phyloP scores from a whole-genome alignment of 2,113 vertebrate species.

The Ciconia maguari region DNA sequence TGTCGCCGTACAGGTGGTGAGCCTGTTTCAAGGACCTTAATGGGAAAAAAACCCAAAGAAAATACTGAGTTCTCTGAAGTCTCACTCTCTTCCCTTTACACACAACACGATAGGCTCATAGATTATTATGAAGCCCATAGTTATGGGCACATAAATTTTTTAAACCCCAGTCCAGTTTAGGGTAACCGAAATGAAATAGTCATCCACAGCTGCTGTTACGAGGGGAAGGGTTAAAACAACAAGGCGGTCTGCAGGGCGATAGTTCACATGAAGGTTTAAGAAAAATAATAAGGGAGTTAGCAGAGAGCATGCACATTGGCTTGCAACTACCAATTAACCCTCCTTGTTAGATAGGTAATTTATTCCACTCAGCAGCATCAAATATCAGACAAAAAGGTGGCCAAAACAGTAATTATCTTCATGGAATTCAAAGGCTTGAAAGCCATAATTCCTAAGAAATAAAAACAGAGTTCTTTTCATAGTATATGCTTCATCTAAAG shows the following conservation, averaged over 20 bases:
- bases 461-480: slow-evolving; percentile 78
- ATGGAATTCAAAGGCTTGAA: slow-evolving; percentile 71
- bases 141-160: not conserved
- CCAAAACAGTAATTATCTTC: slow-evolving; percentile 78
- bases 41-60: not conserved
- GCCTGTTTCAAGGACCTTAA: not conserved
- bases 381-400: slow-evolving; percentile 70
- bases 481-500: slow-evolving; percentile 73
- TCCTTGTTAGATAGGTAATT: slow-evolving; percentile 75
- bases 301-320: slow-evolving; percentile 32
- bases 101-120: not conserved
- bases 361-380: slow-evolving; percentile 73
- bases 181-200: not conserved
- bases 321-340: slow-evolving; percentile 75
- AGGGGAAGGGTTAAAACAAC: slow-evolving; percentile 65
- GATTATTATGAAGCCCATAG: not conserved
- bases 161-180: not conserved
- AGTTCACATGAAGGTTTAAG: slow-evolving; percentile 53
- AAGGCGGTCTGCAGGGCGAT: slow-evolving; percentile 12
- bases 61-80: not conserved
- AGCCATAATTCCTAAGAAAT: slow-evolving; percentile 77
- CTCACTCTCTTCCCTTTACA: not conserved
- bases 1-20: not conserved
- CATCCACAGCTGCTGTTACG: not conserved
- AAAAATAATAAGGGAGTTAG: slow-evolving; percentile 62